Percentiles rank a stretch among this genome's conserved stretches.
Conservation (phyloP, 2,888 invertebrate species). For the Eupithecia exiguata region DNA sequence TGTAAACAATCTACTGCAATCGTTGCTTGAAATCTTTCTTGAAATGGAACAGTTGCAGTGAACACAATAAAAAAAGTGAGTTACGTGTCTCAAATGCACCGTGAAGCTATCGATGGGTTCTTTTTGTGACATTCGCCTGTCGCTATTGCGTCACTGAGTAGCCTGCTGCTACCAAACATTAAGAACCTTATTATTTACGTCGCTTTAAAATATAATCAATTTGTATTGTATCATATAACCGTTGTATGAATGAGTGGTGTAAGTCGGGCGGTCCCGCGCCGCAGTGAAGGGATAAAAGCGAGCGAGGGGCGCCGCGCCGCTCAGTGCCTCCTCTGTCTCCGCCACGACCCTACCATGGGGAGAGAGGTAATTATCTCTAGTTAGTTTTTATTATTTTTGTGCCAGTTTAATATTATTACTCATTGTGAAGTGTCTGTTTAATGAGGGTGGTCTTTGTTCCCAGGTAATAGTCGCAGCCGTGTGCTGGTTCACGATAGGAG, state of each 20-base stretch:
- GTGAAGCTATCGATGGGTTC: constrained; percentile 44
- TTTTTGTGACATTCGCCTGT: constrained; percentile 45
- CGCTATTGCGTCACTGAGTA: constrained; percentile 51
- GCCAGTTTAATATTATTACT: constrained; percentile 3
- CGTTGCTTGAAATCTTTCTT: neutral
- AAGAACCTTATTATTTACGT: constrained; percentile 48
- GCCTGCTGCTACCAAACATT: constrained; percentile 21
- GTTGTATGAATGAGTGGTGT: constrained; percentile 47
- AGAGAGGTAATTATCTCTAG: constrained; percentile 65
- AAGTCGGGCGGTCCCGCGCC: constrained; percentile 50
- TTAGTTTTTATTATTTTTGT: constrained; percentile 15
- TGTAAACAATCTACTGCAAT: constrained; percentile 2
- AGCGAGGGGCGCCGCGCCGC: constrained; percentile 61
- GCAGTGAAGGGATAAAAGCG: constrained; percentile 64
- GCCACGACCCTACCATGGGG: constrained; percentile 70
- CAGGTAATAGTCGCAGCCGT: constrained; percentile 66
- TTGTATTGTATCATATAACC: constrained; percentile 54
- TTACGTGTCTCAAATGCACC: constrained; percentile 42
- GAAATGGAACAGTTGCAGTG: constrained; percentile 30
- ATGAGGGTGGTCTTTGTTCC: constrained; percentile 49
- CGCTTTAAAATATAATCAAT: constrained; percentile 49
- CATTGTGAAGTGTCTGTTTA: constrained; percentile 28
- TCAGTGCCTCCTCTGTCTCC: constrained; percentile 69
- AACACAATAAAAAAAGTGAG: constrained; percentile 26
- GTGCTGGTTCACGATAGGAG: constrained; percentile 63